These are phyloP conservation scores for Dimorphilus gyrociliatus DNA, from an alignment of 2,888 invertebrate genomes.

Conservation along the genomic window DNA sequence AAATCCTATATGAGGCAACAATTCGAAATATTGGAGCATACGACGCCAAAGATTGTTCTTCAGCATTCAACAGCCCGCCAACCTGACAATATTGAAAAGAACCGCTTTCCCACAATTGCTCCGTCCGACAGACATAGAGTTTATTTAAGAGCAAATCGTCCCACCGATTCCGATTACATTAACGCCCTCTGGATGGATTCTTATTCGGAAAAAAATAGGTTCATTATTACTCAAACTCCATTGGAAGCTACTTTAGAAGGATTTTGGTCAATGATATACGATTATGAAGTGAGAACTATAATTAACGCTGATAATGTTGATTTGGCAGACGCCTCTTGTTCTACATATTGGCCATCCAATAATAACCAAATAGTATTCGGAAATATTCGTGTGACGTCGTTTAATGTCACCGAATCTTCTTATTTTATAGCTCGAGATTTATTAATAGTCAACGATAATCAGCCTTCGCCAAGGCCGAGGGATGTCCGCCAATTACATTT, in stretches of 20 bases:
- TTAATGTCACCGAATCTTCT: too few species aligned
- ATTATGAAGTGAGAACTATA: constrained; percentile 23
- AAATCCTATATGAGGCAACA: constrained; percentile 23
- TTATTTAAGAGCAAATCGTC: too few species aligned
- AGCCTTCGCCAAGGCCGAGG: constrained; percentile 13
- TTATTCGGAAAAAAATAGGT: constrained; percentile 17
- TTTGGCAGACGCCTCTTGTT: constrained; percentile 24
- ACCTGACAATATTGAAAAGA: constrained; percentile 21
- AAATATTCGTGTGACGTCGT: too few species aligned
- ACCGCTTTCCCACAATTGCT: constrained; percentile 23
- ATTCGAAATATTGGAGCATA: constrained; percentile 21
- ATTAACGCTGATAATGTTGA: constrained; percentile 24
- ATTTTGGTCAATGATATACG: constrained; percentile 34
- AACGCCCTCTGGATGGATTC: constrained; percentile 35
- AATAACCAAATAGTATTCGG: too few species aligned
- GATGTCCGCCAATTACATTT: constrained; percentile 30
- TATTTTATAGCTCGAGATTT: too few species aligned
- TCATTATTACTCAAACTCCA: constrained; percentile 34
- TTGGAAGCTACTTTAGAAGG: constrained; percentile 26
- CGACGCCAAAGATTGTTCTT: constrained; percentile 15
- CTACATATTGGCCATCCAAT: constrained; percentile 24
- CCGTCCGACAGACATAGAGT: constrained; percentile 19
- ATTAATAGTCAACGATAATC: too few species aligned
- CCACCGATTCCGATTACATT: constrained; percentile 32
- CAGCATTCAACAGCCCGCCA: constrained; percentile 9